A percentile compares a stretch with the other conserved stretches of the same genome.
Evolutionary conservation across 2,113 vertebrate species (phyloP).

Genomic region (Ptychochromis oligacanthus): DNA sequence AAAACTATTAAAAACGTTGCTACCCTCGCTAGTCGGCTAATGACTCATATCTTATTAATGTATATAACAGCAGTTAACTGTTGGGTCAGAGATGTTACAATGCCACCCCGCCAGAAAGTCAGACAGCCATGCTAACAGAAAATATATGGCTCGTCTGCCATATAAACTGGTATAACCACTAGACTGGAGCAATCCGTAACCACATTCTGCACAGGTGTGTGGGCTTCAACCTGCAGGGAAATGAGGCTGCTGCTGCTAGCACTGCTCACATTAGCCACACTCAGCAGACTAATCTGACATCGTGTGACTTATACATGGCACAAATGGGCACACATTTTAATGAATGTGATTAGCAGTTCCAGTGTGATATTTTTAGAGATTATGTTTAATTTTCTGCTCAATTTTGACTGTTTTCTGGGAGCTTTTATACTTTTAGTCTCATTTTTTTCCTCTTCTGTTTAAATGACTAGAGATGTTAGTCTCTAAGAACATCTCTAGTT

Average conservation of each 20-base stretch:
- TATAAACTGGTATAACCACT: neutral
- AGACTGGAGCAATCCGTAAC: neutral
- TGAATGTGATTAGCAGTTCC: neutral
- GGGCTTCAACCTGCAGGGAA: neutral
- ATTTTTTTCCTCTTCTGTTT: neutral
- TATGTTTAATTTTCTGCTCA: neutral
- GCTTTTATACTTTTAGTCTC: rapidly evolving
- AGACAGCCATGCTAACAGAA: too few relatives aligned
- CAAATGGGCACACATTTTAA: neutral
- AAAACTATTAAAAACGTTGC: neutral
- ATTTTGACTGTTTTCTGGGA: neutral
- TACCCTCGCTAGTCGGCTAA: too few relatives aligned
- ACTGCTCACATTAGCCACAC: neutral
- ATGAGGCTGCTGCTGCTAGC: neutral
- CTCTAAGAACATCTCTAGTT: neutral
- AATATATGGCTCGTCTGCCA: too few relatives aligned
- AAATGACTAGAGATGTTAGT: too few relatives aligned
- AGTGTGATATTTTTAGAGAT: neutral
- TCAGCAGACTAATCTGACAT: neutral
- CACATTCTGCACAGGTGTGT: neutral
- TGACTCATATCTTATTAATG: too few relatives aligned
- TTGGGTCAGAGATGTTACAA: neutral
- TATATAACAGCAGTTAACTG: neutral
- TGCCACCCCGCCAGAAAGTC: too few relatives aligned
- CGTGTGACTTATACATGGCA: neutral